Percentiles rank a stretch among this genome's conserved stretches.
These are phyloP conservation scores for Salticus scenicus DNA, from an alignment of 2,888 invertebrate species.

Conservation along the genomic window DNA sequence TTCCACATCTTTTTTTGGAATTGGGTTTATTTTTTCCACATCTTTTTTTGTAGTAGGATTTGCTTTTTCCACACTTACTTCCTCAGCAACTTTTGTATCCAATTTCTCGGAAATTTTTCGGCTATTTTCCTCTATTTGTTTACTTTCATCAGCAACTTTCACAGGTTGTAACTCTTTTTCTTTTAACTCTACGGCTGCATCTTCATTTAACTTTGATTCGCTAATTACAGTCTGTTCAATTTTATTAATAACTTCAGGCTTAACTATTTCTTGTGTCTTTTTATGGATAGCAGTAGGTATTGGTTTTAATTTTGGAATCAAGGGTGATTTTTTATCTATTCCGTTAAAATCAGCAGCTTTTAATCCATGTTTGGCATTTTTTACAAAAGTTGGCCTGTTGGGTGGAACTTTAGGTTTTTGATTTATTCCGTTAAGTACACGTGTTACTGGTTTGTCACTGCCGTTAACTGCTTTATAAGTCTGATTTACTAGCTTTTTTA, in stretches of 20 bases:
- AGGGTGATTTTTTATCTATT: not conserved
- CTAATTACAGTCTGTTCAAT: not conserved
- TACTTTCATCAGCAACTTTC: not conserved
- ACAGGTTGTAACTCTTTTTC: not conserved
- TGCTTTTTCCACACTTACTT: not conserved
- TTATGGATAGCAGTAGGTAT: constrained; percentile 1
- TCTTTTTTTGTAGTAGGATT: not conserved
- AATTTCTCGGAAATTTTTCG: not conserved
- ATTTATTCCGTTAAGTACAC: constrained; percentile 12
- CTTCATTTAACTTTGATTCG: not conserved
- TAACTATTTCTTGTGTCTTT: constrained; percentile 6
- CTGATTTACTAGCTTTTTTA: not conserved
- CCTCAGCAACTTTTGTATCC: not conserved
- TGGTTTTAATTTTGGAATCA: constrained; percentile 23
- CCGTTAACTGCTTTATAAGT: not conserved
- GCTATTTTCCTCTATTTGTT: constrained; percentile 3
- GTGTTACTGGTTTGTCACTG: not conserved
- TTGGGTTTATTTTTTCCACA: not conserved
- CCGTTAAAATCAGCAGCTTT: constrained; percentile 18
- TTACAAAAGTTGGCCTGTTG: constrained; percentile 40
- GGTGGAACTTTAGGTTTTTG: constrained; percentile 53
- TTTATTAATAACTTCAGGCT: constrained; percentile 12
- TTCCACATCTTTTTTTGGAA: not conserved
- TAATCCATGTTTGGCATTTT: constrained; percentile 12
- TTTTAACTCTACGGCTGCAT: not conserved